phyloP scores from a whole-genome alignment of 2,113 vertebrate genomes.

The Silurus asotus region DNA sequence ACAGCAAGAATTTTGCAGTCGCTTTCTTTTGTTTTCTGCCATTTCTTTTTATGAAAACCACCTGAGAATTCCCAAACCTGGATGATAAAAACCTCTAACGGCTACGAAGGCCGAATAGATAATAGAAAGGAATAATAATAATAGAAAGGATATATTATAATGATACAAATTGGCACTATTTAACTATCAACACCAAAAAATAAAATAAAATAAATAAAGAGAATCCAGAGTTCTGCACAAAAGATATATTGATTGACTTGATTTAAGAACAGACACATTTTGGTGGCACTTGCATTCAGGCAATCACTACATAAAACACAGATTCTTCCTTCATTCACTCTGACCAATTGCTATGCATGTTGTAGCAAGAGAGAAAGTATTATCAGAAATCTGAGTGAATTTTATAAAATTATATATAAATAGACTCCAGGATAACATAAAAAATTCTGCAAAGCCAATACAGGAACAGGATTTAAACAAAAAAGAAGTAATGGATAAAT shows the following conservation, averaged over 20 bases:
- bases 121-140: no score
- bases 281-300: background rate
- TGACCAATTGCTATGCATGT: background rate
- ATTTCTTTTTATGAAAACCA: slow-evolving; percentile 22
- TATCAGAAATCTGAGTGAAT: no score
- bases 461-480: background rate
- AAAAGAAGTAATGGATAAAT: background rate
- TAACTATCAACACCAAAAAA: no score
- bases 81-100: slow-evolving; percentile 30
- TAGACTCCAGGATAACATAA: background rate
- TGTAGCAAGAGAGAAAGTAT: background rate
- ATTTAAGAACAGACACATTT: background rate
- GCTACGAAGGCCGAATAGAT: background rate
- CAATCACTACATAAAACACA: background rate
- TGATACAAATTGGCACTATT: no score
- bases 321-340: background rate
- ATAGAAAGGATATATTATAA: no score
- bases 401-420: background rate
- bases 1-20: background rate
- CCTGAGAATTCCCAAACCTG: slow-evolving; percentile 34
- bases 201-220: no score
- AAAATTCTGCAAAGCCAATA: background rate
- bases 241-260: background rate
- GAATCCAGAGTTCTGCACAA: no score
- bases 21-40: slow-evolving; percentile 19